These are phyloP conservation scores for Agrotis puta DNA, from an alignment of 2,888 invertebrate genomes.

Conservation along the genomic window DNA sequence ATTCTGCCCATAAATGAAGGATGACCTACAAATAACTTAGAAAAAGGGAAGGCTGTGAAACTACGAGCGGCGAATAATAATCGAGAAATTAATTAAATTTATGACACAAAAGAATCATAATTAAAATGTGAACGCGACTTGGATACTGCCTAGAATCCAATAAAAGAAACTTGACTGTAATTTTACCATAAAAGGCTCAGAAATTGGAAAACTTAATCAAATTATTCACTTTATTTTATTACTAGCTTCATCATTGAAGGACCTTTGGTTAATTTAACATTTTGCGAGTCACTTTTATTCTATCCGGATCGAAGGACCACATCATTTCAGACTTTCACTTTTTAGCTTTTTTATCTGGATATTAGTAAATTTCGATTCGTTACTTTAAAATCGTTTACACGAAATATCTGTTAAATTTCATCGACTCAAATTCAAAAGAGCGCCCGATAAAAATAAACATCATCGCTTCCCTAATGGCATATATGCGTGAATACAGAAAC, in stretches of 20 bases:
- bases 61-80: slow-evolving; percentile 53
- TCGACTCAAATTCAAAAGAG: slow-evolving; percentile 4
- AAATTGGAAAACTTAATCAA: neutral
- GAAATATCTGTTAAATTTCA: neutral
- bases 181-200: neutral
- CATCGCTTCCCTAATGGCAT: slow-evolving; percentile 41
- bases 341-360: neutral
- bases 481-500: slow-evolving; percentile 47
- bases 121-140: slow-evolving; percentile 44
- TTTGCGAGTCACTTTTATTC: neutral
- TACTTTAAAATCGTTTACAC: neutral
- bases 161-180: neutral
- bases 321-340: neutral
- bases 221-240: neutral
- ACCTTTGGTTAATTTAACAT: neutral
- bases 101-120: slow-evolving; percentile 38
- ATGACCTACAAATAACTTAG: slow-evolving; percentile 62
- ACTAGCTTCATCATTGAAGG: neutral
- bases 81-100: slow-evolving; percentile 45
- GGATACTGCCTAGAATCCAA: slow-evolving; percentile 5
- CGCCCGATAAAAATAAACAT: slow-evolving; percentile 29
- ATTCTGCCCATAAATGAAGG: slow-evolving; percentile 63
- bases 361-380: no score
- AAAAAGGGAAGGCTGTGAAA: slow-evolving; percentile 58
- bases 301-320: neutral